Percentiles rank a stretch among this genome's conserved stretches.
Evolutionary conservation across 2,113 vertebrate genomes (phyloP).

Genomic region (Lagenorhynchus albirostris): DNA sequence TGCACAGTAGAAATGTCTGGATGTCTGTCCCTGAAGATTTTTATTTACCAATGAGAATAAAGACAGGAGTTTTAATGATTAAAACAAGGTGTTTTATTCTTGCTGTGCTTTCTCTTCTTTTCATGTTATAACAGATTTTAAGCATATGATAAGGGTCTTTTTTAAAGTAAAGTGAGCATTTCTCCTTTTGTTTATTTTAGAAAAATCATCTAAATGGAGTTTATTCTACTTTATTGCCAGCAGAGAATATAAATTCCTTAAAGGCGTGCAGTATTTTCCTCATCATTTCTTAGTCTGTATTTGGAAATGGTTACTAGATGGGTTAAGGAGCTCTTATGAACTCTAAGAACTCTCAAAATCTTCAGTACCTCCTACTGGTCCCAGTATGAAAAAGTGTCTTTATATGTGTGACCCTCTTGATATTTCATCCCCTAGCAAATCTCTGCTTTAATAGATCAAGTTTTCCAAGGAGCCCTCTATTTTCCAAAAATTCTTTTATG

Average conservation of each 20-base stretch:
- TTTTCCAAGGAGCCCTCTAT: background rate
- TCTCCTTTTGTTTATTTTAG: constrained; percentile 18
- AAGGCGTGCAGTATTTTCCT: background rate
- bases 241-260: background rate
- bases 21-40: background rate
- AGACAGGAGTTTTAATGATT: background rate
- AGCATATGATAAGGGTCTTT: background rate
- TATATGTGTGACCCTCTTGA: background rate
- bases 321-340: background rate
- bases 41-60: constrained; percentile 32
- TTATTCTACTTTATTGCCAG: constrained; percentile 12
- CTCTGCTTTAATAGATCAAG: background rate
- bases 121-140: background rate
- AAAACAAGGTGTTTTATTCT: background rate
- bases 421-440: background rate
- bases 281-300: background rate
- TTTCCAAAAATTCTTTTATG: background rate
- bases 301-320: background rate
- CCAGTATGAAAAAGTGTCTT: background rate
- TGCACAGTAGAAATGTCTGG: background rate
- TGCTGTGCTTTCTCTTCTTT: background rate
- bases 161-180: background rate
- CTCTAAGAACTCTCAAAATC: background rate
- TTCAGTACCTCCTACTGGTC: background rate
- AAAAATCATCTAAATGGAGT: constrained; percentile 22